These are phyloP conservation scores for Oceanites oceanicus DNA, from an alignment of 2,113 vertebrate genomes.

Conservation along the genomic window DNA sequence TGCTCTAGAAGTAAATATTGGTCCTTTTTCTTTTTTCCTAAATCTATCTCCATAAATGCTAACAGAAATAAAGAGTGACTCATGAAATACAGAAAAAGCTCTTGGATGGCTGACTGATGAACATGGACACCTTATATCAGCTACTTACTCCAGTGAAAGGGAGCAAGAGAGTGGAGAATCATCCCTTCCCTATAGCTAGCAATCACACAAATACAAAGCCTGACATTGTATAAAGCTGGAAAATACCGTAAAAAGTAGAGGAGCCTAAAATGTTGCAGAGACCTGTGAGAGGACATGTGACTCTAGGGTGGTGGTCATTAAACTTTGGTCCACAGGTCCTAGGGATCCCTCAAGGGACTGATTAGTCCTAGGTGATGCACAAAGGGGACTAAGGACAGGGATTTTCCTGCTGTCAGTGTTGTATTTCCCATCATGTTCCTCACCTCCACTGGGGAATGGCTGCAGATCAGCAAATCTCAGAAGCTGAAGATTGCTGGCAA, in stretches of 20 bases:
- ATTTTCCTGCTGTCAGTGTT: not conserved
- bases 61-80: not conserved
- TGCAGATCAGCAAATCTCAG: not conserved
- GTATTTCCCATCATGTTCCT: not conserved
- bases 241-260: not conserved
- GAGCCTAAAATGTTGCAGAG: not conserved
- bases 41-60: not conserved
- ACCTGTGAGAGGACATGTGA: not conserved
- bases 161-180: not conserved
- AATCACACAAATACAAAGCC: not conserved
- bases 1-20: not conserved
- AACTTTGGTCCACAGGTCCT: not conserved
- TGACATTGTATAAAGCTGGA: not conserved
- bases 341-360: fast-evolving
- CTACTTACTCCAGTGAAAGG: not conserved
- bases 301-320: not conserved
- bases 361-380: not conserved
- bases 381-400: not conserved
- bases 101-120: not conserved
- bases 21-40: not conserved
- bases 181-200: not conserved
- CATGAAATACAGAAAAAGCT: not conserved
- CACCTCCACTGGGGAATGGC: not conserved
- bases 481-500: not conserved
- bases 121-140: not conserved